Percentiles rank a stretch among this genome's conserved stretches.
Evolutionary conservation across 2,888 invertebrate species (phyloP).

Genomic region (Halictus ligatus): DNA sequence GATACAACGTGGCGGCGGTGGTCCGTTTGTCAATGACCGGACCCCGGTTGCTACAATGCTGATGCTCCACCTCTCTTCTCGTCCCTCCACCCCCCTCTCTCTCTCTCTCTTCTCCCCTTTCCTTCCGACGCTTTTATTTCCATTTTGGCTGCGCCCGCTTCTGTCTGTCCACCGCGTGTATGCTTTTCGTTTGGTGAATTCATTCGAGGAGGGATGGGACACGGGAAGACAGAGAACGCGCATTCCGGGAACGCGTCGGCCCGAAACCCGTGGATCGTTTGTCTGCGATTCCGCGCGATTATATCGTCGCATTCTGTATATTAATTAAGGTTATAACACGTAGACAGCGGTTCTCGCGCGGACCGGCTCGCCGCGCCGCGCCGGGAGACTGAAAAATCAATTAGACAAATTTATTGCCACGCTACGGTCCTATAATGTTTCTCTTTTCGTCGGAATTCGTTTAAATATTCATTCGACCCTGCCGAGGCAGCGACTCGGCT

Average conservation of each 20-base stretch:
- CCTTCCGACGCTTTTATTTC: slow-evolving; percentile 59
- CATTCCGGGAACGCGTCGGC: background rate
- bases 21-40: slow-evolving; percentile 71
- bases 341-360: background rate
- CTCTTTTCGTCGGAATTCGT: background rate
- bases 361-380: background rate
- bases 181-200: slow-evolving; percentile 59
- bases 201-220: slow-evolving; percentile 49
- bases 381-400: background rate
- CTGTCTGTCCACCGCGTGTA: slow-evolving; percentile 50
- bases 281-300: slow-evolving; percentile 23
- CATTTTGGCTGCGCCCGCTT: slow-evolving; percentile 58
- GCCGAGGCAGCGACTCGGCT: background rate
- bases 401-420: background rate
- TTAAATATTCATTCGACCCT: background rate
- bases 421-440: background rate
- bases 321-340: slow-evolving; percentile 24
- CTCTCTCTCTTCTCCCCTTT: slow-evolving; percentile 43
- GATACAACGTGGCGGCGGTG: slow-evolving; percentile 55
- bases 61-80: slow-evolving; percentile 36
- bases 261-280: slow-evolving; percentile 22
- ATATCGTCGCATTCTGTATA: slow-evolving; percentile 11
- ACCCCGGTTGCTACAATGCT: slow-evolving; percentile 64
- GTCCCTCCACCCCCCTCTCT: background rate
- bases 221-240: slow-evolving; percentile 24